phyloP scores from a whole-genome alignment of 2,113 vertebrate genomes.

The Phyllopteryx taeniolatus region DNA sequence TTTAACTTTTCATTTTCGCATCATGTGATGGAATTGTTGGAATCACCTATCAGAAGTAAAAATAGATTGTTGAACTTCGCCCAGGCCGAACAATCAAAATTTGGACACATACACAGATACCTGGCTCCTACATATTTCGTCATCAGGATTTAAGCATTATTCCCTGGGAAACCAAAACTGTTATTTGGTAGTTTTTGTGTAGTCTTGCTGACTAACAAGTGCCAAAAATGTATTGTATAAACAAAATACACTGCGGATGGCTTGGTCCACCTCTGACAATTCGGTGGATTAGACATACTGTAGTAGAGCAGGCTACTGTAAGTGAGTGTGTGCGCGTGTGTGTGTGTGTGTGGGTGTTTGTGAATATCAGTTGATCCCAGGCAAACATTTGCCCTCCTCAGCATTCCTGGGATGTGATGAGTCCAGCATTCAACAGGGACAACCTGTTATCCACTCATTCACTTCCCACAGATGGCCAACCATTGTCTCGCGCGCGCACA shows the following conservation, averaged over 20 bases:
- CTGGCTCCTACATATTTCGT: neutral
- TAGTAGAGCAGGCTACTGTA: conserved; percentile 17
- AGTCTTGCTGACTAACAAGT: neutral
- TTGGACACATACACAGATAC: neutral
- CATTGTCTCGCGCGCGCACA: conserved; percentile 45
- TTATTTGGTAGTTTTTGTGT: neutral
- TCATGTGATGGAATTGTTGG: neutral
- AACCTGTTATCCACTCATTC: conserved; percentile 66
- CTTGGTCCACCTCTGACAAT: neutral
- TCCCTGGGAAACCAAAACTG: neutral
- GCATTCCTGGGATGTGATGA: conserved; percentile 74
- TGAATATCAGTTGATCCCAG: conserved; percentile 55
- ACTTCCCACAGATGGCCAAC: conserved; percentile 61
- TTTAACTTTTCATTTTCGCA: neutral
- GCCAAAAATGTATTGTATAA: neutral
- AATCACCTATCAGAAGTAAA: neutral
- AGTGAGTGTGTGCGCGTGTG: conserved; percentile 5
- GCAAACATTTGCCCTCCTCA: conserved; percentile 69
- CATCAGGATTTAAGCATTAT: neutral
- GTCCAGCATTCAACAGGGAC: conserved; percentile 63
- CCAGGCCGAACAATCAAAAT: neutral
- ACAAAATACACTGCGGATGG: neutral
- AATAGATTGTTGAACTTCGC: neutral
- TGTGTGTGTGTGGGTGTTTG: conserved; percentile 7
- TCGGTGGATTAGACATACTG: conserved; percentile 9